Conservation (phyloP, 2,888 invertebrate species). For the Mongoloraphidia duomilia region DNA sequence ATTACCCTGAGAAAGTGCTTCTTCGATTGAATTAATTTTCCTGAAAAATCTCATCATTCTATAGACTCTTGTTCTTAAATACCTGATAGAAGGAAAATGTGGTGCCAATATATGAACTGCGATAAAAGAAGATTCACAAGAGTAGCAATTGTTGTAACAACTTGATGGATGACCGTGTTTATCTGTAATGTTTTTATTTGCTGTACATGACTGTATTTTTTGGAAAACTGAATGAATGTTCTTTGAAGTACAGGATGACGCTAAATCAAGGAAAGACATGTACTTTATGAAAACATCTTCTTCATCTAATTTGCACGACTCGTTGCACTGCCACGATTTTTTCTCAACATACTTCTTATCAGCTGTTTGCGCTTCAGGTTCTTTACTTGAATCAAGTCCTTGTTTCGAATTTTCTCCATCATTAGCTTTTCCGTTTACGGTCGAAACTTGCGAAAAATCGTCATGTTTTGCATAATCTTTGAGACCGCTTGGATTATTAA, state of each 20-base stretch:
- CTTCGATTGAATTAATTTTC: conserved; percentile 5
- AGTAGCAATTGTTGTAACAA: conserved; percentile 7
- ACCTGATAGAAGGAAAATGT: conserved; percentile 11
- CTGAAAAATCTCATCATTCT: neutral
- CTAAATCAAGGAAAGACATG: neutral
- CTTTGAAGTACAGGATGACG: conserved; percentile 1
- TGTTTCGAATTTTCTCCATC: conserved; percentile 7
- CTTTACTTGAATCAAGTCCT: too few relatives aligned
- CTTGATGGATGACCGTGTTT: conserved; percentile 8
- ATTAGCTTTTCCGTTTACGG: conserved; percentile 6
- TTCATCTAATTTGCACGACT: too few relatives aligned
- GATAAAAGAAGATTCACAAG: conserved; percentile 12
- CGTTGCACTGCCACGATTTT: too few relatives aligned
- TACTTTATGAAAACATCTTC: too few relatives aligned
- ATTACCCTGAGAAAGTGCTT: too few relatives aligned
- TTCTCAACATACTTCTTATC: too few relatives aligned
- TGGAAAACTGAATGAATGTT: conserved; percentile 2
- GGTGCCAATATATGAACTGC: conserved; percentile 11
- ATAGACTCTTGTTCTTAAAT: conserved; percentile 9
- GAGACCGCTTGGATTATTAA: too few relatives aligned
- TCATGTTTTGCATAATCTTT: too few relatives aligned
- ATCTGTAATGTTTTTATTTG: neutral
- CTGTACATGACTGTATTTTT: conserved; percentile 4
- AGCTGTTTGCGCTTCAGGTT: too few relatives aligned
- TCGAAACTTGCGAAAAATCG: conserved; percentile 1